Conservation (phyloP, 2,797 vertebrate species). For the Acrocephalus scirpaceus region DNA sequence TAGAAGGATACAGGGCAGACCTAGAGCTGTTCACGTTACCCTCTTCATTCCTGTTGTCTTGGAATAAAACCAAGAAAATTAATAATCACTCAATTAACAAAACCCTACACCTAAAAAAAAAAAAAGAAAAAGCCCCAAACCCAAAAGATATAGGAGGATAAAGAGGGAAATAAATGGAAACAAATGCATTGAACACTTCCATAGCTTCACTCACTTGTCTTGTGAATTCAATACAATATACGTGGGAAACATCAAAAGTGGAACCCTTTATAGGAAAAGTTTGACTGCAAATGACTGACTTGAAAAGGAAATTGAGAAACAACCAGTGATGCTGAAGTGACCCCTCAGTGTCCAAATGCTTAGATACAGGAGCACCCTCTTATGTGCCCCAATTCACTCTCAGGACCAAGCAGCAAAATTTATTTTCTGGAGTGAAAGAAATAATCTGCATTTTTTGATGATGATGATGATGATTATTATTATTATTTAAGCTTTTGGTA, state of each 20-base stretch:
- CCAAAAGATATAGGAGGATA: neutral
- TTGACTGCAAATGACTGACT: neutral
- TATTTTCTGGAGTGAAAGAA: conserved; percentile 67
- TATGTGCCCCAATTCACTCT: conserved; percentile 60
- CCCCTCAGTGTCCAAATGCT: conserved; percentile 1
- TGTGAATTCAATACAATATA: neutral
- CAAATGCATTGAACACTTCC: neutral
- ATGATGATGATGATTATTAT: neutral
- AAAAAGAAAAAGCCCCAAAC: fast-evolving
- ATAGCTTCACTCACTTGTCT: too few relatives aligned
- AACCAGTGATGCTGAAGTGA: neutral
- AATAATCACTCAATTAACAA: neutral
- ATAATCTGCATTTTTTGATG: neutral
- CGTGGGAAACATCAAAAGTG: neutral
- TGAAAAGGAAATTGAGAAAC: neutral
- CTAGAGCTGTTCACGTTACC: neutral
- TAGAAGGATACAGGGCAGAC: neutral
- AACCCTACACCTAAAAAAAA: neutral
- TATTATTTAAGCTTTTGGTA: neutral
- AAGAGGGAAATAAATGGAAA: neutral
- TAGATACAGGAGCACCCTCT: conserved; percentile 44
- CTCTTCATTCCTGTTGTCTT: neutral
- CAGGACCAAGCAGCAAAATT: conserved; percentile 64
- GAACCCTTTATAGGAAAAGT: neutral
- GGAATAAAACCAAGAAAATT: neutral